A percentile compares a stretch with the other conserved stretches of the same genome.
Evolutionary conservation across 2,797 vertebrate genomes (phyloP).

Genomic region (Tokudaia tokunoshimensis): DNA sequence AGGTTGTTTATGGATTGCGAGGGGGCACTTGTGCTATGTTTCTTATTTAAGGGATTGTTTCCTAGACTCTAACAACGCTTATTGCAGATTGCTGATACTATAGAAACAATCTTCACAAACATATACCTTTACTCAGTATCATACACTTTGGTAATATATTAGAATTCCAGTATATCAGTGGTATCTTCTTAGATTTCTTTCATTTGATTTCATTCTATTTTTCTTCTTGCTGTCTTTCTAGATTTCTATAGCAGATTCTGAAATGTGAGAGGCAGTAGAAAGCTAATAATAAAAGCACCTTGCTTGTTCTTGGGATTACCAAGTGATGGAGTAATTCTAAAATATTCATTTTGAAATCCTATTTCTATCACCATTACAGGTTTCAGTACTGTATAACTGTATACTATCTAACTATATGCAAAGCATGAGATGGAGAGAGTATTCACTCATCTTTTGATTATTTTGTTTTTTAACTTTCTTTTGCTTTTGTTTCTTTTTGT

Average conservation of each 20-base stretch:
- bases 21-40: not conserved
- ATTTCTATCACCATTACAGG: no score
- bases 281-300: not conserved
- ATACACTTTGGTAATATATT: no score
- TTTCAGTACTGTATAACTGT: not conserved
- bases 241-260: not conserved
- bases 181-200: not conserved
- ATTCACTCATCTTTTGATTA: no score
- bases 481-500: no score
- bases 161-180: not conserved
- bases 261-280: not conserved
- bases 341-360: not conserved
- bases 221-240: not conserved
- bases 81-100: not conserved
- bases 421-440: not conserved
- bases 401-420: not conserved
- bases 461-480: no score
- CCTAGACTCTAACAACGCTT: not conserved
- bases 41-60: not conserved
- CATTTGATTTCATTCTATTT: not conserved
- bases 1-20: not conserved
- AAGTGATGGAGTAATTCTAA: not conserved
- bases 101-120: not conserved
- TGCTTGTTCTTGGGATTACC: not conserved
- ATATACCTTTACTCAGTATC: not conserved